phyloP scores from a whole-genome alignment of 2,888 invertebrate genomes.

The Macropis europaea region DNA sequence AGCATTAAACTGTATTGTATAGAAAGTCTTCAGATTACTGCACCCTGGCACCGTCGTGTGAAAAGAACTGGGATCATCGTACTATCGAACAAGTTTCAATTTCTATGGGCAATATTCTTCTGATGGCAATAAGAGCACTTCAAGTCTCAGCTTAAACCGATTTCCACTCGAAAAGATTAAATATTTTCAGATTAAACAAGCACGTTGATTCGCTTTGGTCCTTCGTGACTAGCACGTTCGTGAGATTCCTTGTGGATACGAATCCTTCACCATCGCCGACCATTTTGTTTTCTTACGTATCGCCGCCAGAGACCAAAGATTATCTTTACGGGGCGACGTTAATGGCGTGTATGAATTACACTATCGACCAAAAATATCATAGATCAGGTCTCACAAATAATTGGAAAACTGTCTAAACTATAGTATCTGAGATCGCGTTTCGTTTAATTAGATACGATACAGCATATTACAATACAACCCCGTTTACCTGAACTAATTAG shows the following conservation, averaged over 20 bases:
- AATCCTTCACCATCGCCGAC: no score
- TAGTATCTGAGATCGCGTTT: no score
- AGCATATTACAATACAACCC: no score
- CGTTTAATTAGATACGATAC: no score
- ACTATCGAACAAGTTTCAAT: neutral
- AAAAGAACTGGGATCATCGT: neutral
- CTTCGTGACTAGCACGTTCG: neutral
- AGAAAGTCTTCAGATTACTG: neutral
- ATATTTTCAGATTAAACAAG: conserved; percentile 31
- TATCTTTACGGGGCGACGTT: neutral
- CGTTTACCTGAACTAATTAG: no score
- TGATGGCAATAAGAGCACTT: neutral
- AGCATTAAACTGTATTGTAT: no score
- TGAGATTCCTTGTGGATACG: neutral
- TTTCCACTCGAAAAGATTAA: conserved; percentile 13
- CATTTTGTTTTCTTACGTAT: no score
- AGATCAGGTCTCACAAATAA: no score
- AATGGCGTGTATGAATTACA: no score
- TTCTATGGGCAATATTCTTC: neutral
- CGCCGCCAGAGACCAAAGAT: no score
- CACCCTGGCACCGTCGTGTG: neutral
- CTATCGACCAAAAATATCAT: no score
- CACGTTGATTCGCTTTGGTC: conserved; percentile 3
- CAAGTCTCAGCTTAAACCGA: neutral
- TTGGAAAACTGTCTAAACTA: no score